Evolutionary conservation across 2,113 vertebrate species (phyloP), one percentile per base, ranked within the genome.

Genomic region (Procavia capensis): DNA sequence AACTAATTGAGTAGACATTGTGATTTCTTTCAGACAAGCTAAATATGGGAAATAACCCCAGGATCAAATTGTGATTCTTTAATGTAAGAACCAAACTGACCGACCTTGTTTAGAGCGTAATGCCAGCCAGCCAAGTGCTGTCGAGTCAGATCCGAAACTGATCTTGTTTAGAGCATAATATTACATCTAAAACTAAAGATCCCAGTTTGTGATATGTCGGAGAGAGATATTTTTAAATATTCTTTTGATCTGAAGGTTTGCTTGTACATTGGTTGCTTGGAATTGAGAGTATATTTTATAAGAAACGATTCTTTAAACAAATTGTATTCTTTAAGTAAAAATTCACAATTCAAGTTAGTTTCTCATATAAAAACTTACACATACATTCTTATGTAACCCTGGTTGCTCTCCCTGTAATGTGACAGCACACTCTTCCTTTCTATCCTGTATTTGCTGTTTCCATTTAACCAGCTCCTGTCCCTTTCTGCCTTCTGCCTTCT

Each of bases 161-260:
- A 75, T 19, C 50, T 16, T 54, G 50, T 54, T 54, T 54, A 54
- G 74, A 93, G 8, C 79, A 27, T 57, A 36, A 36, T 78, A 25
- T 70, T 81, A 9, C 6, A 36, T 76, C 22, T 80, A 24, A 17
- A 76, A 17, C 57, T 75, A 19, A 50, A 70, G 22, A 83, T 83
- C 6, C 27, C 20, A 31, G 14, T 59, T 88, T 86, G 22, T 91
- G 85, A 29, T 81, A 1, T 83, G 25, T 22, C 29, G n/a, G n/a
- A 16, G 29, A 87, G 20, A 85, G 24, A 27, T 25, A 63, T 63
- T 41, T 70, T 72, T 85, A 82, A 93, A 90, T 0, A 13, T 82
- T 80, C 14, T 90, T 91, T 87, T 93, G 78, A 93, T 93, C 14
- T 36, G 74, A 74, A 88, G 59, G 29, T 95, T 94, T 93, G 64